phyloP scores from a whole-genome alignment of 1,140 invertebrate species.

The Hylaeus anthracinus region DNA sequence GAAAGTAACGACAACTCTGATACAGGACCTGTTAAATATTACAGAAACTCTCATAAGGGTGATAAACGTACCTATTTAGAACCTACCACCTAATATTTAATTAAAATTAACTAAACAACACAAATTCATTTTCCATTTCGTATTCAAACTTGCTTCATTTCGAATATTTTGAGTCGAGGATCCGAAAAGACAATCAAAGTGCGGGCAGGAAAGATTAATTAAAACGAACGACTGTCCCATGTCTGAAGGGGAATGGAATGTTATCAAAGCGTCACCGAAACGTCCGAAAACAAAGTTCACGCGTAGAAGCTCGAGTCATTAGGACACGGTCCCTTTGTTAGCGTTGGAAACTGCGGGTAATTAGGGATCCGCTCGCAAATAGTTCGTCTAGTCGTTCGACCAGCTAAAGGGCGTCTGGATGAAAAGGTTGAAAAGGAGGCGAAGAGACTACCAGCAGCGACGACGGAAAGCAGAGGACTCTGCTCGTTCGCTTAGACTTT shows the following conservation, averaged over 20 bases:
- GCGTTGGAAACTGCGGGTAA: conserved; percentile 74
- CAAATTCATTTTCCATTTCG: no score
- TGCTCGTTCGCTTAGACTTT: conserved; percentile 11
- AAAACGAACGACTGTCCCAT: not conserved
- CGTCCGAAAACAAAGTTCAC: conserved; percentile 53
- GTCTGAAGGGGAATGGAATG: no score
- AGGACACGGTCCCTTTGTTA: conserved; percentile 64
- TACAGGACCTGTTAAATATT: no score
- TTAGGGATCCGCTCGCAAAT: conserved; percentile 75
- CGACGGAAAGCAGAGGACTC: not conserved
- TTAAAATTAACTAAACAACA: no score
- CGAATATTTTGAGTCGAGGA: not conserved
- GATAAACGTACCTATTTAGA: no score
- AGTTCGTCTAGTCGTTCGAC: conserved; percentile 54
- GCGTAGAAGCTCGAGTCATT: conserved; percentile 60
- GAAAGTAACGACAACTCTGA: no score
- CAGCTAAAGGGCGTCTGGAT: not conserved
- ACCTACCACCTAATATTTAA: no score
- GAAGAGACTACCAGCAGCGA: not conserved
- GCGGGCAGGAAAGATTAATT: not conserved
- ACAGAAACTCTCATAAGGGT: no score
- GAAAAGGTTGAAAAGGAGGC: conserved; percentile 15
- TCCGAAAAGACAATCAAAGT: not conserved
- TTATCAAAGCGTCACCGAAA: not conserved
- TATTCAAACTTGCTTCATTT: no score